These are phyloP conservation scores for Cristatella mucedo DNA, from an alignment of 2,888 invertebrate genomes.

Conservation along the genomic window DNA sequence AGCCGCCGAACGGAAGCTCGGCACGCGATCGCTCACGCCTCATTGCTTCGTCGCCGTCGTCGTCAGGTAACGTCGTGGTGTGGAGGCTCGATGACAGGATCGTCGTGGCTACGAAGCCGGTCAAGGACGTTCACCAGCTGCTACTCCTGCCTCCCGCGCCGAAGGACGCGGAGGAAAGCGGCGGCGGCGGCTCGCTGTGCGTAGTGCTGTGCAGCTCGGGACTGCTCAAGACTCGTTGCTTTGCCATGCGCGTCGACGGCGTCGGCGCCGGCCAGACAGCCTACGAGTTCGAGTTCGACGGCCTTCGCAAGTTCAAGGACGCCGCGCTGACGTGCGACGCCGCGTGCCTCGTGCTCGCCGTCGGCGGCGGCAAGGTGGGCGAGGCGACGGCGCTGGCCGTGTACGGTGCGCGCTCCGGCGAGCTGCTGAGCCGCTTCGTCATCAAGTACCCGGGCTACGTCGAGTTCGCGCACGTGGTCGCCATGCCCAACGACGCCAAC, in stretches of 20 bases:
- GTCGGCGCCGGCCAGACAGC: slow-evolving; percentile 57
- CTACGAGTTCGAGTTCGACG: slow-evolving; percentile 66
- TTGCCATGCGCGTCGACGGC: too few relatives aligned
- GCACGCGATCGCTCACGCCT: too few relatives aligned
- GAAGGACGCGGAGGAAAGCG: slow-evolving; percentile 17
- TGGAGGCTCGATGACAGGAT: slow-evolving; percentile 65
- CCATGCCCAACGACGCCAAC: slow-evolving; percentile 40
- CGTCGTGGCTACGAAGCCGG: slow-evolving; percentile 65
- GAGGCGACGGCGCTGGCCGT: slow-evolving; percentile 65
- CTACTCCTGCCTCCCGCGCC: slow-evolving; percentile 42
- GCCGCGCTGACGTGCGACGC: slow-evolving; percentile 69
- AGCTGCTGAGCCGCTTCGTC: slow-evolving; percentile 35
- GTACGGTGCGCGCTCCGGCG: slow-evolving; percentile 64
- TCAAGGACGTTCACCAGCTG: slow-evolving; percentile 60
- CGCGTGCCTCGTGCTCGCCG: slow-evolving; percentile 53
- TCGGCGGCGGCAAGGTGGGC: slow-evolving; percentile 57
- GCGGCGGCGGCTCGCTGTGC: slow-evolving; percentile 4
- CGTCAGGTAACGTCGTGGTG: slow-evolving; percentile 58
- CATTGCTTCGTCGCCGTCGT: not conserved
- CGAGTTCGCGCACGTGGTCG: slow-evolving; percentile 27
- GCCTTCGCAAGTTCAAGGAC: slow-evolving; percentile 56
- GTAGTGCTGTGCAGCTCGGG: slow-evolving; percentile 42
- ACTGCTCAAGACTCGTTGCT: too few relatives aligned
- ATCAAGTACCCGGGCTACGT: slow-evolving; percentile 32
- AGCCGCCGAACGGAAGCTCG: too few relatives aligned